Evolutionary conservation across 2,888 invertebrate genomes (phyloP).

Genomic region (Embidobia sp.): DNA sequence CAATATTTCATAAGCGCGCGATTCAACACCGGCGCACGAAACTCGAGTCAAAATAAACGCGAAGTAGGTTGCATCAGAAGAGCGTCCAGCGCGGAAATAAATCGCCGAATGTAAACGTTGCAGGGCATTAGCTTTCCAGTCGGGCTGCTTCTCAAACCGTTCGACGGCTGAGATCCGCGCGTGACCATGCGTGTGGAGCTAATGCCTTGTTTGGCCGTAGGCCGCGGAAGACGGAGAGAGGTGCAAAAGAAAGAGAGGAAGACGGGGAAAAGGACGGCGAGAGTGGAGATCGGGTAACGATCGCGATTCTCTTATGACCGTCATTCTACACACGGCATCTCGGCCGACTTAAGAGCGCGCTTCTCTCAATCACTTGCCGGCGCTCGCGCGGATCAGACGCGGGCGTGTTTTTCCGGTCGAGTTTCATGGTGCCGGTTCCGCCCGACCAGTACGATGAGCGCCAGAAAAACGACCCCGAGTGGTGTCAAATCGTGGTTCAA

Average conservation of each 20-base stretch:
- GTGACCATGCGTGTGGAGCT: slow-evolving; percentile 66
- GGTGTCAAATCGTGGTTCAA: slow-evolving; percentile 68
- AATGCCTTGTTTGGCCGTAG: slow-evolving; percentile 75
- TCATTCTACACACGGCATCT: slow-evolving; percentile 46
- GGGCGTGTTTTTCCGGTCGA: slow-evolving; percentile 33
- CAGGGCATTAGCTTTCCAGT: slow-evolving; percentile 65
- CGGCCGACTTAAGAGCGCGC: slow-evolving; percentile 28
- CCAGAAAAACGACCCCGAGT: slow-evolving; percentile 25
- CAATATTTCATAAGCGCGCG: slow-evolving; percentile 41
- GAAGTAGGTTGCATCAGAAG: slow-evolving; percentile 51
- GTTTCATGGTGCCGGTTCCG: slow-evolving; percentile 32
- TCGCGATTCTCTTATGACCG: slow-evolving; percentile 52
- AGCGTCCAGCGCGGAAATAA: slow-evolving; percentile 48
- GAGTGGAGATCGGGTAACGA: slow-evolving; percentile 56
- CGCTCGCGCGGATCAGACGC: slow-evolving; percentile 51
- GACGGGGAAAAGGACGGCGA: slow-evolving; percentile 66
- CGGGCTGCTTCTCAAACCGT: slow-evolving; percentile 55
- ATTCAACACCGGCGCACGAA: slow-evolving; percentile 35
- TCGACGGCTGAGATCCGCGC: slow-evolving; percentile 66
- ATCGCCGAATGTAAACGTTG: slow-evolving; percentile 30
- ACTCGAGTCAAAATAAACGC: slow-evolving; percentile 46
- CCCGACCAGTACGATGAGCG: slow-evolving; percentile 26
- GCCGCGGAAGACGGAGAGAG: slow-evolving; percentile 18
- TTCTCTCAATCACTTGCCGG: slow-evolving; percentile 36
- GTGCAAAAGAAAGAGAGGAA: no score